These are phyloP conservation scores for Eublepharis macularius DNA, from an alignment of 2,113 vertebrate genomes.

Conservation along the genomic window DNA sequence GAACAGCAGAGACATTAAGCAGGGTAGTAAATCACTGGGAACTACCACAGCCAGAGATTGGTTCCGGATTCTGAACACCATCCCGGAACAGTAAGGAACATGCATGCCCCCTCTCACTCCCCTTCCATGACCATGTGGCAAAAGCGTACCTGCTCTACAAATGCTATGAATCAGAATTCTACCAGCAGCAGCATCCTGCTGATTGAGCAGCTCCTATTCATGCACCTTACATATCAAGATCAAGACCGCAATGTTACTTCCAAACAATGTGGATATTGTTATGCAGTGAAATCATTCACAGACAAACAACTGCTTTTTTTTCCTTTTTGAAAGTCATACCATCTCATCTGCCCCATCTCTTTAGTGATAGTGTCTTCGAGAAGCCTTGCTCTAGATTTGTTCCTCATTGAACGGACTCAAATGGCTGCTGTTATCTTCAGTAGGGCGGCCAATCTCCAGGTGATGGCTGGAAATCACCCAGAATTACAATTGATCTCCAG, in stretches of 20 bases:
- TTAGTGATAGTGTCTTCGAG: too few species aligned
- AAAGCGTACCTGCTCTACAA: not conserved
- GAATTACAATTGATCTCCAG: too few species aligned
- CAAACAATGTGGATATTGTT: not conserved
- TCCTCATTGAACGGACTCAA: too few species aligned
- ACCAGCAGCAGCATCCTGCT: not conserved
- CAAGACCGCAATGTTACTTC: not conserved
- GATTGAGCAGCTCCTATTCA: not conserved
- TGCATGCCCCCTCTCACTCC: not conserved
- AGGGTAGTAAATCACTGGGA: too few species aligned
- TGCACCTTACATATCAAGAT: not conserved
- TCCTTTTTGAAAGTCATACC: not conserved
- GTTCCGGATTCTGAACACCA: too few species aligned
- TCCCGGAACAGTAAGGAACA: not conserved
- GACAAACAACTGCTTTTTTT: not conserved
- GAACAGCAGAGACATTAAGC: too few species aligned
- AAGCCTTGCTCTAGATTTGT: too few species aligned
- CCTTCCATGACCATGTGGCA: not conserved
- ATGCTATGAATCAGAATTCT: not conserved
- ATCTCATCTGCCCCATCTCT: not conserved
- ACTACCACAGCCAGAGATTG: too few species aligned
- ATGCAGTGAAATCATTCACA: not conserved
- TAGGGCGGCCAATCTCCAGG: too few species aligned
- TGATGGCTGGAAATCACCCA: too few species aligned
- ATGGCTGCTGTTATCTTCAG: too few species aligned